Conservation (phyloP, 2,113 vertebrate genomes). For the Platichthys flesus region DNA sequence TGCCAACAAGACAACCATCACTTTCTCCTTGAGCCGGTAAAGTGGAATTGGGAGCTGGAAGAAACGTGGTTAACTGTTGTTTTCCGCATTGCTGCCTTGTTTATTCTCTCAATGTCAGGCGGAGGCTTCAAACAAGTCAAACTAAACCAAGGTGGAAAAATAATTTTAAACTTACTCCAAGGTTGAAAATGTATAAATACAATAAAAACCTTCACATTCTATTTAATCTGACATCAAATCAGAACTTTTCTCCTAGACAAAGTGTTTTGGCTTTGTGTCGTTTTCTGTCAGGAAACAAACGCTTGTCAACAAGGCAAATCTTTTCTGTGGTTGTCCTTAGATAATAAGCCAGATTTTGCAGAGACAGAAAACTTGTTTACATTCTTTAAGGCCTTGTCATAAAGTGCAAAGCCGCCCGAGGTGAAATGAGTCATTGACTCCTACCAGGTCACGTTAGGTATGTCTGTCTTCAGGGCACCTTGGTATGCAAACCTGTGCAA, state of each 20-base stretch:
- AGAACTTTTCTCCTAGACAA: constrained; percentile 38
- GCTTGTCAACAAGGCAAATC: constrained; percentile 54
- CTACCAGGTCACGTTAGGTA: constrained; percentile 62
- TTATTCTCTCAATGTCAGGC: constrained; percentile 46
- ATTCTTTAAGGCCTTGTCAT: constrained; percentile 73
- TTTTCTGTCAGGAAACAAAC: constrained; percentile 61
- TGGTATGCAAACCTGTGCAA: constrained; percentile 68
- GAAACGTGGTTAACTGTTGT: constrained; percentile 22
- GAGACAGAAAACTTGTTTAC: constrained; percentile 72
- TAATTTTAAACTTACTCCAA: constrained; percentile 41
- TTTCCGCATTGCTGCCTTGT: constrained; percentile 39
- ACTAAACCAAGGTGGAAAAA: constrained; percentile 13
- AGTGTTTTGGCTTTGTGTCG: constrained; percentile 23
- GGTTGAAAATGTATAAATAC: constrained; percentile 31
- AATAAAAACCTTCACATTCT: constrained; percentile 19
- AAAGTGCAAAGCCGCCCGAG: constrained; percentile 67
- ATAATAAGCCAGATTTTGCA: constrained; percentile 73
- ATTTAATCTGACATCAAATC: constrained; percentile 55
- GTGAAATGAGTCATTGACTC: constrained; percentile 71
- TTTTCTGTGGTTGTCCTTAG: constrained; percentile 54
- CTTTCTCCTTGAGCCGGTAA: constrained; percentile 48
- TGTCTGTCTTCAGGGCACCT: constrained; percentile 30
- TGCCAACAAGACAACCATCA: constrained; percentile 48
- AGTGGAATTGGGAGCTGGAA: constrained; percentile 19
- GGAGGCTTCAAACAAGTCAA: constrained; percentile 22